These are phyloP conservation scores for Serranus cabrilla DNA, from an alignment of 2,797 vertebrate genomes.

Conservation along the genomic window DNA sequence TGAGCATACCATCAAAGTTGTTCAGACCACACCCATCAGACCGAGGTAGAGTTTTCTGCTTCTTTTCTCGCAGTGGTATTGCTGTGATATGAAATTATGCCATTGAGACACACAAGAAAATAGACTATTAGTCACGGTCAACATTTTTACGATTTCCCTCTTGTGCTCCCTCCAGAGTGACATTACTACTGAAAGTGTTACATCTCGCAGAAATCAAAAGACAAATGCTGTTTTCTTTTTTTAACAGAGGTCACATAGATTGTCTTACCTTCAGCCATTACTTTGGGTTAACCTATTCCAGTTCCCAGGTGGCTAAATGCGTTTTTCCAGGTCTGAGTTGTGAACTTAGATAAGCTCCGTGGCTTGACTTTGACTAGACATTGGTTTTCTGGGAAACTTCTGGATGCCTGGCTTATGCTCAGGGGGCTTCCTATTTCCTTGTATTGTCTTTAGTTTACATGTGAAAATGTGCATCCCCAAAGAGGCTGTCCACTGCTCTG, in stretches of 20 bases:
- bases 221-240: neutral
- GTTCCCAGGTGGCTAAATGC: conserved; percentile 36
- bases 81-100: conserved; percentile 54
- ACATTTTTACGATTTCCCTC: neutral
- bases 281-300: conserved; percentile 33
- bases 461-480: conserved; percentile 41
- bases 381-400: conserved; percentile 62
- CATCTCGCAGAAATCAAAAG: neutral
- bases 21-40: conserved; percentile 80
- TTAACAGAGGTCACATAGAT: neutral
- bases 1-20: conserved; percentile 71
- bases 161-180: neutral
- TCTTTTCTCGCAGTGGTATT: conserved; percentile 80
- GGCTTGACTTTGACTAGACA: conserved; percentile 18
- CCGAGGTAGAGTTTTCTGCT: conserved; percentile 73
- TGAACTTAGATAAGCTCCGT: conserved; percentile 22
- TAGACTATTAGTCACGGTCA: neutral
- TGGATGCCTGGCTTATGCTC: conserved; percentile 49
- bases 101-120: conserved; percentile 35
- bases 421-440: conserved; percentile 81
- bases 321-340: conserved; percentile 30
- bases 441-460: conserved; percentile 74
- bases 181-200: neutral
- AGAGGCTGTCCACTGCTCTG: conserved; percentile 12
- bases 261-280: conserved; percentile 82